These are phyloP conservation scores for Stigmatopora argus DNA, from an alignment of 2,113 vertebrate species.

Conservation along the genomic window DNA sequence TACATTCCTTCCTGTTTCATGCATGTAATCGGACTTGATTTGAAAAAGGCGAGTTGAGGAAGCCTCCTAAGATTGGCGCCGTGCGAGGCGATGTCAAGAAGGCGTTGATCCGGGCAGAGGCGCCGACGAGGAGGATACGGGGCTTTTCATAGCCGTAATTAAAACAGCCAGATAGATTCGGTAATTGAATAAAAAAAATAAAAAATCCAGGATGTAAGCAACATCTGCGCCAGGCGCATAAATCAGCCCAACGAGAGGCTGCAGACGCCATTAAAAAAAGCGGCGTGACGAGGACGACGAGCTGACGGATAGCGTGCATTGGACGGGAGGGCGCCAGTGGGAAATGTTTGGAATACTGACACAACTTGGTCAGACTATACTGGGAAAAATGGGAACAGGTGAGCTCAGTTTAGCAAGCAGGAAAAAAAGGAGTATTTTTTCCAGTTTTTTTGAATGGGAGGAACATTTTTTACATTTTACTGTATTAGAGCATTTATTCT, in stretches of 20 bases:
- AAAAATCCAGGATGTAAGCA: conserved; percentile 71
- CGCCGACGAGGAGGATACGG: conserved; percentile 64
- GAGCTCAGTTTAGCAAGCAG: background rate
- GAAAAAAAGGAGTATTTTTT: too few species aligned
- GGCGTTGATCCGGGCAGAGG: conserved; percentile 64
- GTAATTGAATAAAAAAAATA: conserved; percentile 70
- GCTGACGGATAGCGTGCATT: conserved; percentile 62
- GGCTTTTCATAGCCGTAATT: conserved; percentile 75
- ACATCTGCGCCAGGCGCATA: conserved; percentile 76
- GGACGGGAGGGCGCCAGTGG: background rate
- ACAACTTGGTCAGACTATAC: background rate
- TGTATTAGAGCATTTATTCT: too few species aligned
- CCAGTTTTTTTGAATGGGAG: too few species aligned
- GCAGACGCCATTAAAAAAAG: conserved; percentile 64
- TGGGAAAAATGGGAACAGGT: background rate
- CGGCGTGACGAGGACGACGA: conserved; percentile 58
- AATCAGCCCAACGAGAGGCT: conserved; percentile 74
- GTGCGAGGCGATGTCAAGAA: conserved; percentile 47
- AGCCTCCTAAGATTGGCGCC: conserved; percentile 48
- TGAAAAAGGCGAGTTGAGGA: conserved; percentile 32
- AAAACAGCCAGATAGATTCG: conserved; percentile 75
- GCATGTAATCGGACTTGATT: conserved; percentile 1
- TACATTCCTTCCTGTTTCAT: background rate
- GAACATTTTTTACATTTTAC: too few species aligned
- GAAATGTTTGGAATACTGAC: background rate